phyloP scores from a whole-genome alignment of 2,888 invertebrate species.

The Drosophila buzzatii region DNA sequence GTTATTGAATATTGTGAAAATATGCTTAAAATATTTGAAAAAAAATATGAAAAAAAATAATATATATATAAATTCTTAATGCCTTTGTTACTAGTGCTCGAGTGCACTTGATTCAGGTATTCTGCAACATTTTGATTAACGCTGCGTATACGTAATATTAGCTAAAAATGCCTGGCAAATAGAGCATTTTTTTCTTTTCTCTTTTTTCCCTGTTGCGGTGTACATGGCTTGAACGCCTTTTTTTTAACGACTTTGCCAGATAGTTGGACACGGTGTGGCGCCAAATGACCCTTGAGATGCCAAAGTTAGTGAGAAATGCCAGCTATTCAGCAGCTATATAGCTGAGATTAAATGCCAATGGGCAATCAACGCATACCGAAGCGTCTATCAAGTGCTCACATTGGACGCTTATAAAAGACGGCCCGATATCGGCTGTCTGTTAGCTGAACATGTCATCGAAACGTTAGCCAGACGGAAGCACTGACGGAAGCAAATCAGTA shows the following conservation, averaged over 20 bases:
- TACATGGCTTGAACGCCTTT: not conserved
- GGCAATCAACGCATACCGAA: constrained; percentile 71
- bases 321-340: constrained; percentile 31
- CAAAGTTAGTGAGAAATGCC: constrained; percentile 30
- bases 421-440: constrained; percentile 22
- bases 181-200: no score
- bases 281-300: constrained; percentile 34
- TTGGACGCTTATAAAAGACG: constrained; percentile 18
- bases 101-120: not conserved
- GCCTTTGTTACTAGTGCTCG: not conserved
- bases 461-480: constrained; percentile 36
- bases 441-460: constrained; percentile 38
- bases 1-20: not conserved
- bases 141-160: constrained; percentile 7
- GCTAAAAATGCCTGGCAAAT: not conserved
- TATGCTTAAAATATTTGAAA: not conserved
- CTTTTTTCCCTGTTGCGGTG: not conserved
- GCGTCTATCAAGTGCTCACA: constrained; percentile 41
- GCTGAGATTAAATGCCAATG: constrained; percentile 72
- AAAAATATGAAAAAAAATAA: not conserved
- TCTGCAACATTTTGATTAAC: not conserved
- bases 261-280: constrained; percentile 15
- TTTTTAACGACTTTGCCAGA: constrained; percentile 13
- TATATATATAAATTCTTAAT: not conserved
- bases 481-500: constrained; percentile 60